These are phyloP conservation scores for Siniperca knerii DNA, from an alignment of 2,113 vertebrate genomes.

Conservation along the genomic window DNA sequence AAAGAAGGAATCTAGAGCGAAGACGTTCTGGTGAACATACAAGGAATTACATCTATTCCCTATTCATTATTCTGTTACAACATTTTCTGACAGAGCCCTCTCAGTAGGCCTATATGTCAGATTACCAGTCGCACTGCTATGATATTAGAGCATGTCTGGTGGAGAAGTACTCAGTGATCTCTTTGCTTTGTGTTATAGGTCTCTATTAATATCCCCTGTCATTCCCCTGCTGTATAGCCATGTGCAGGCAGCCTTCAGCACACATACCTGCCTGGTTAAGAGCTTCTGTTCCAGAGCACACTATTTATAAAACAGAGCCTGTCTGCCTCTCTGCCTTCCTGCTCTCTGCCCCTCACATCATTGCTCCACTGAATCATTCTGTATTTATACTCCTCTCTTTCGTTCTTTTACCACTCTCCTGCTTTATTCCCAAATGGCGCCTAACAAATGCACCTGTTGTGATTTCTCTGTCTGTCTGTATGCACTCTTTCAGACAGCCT, in stretches of 20 bases:
- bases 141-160: conserved; percentile 73
- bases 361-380: conserved; percentile 76
- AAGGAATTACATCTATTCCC: conserved; percentile 71
- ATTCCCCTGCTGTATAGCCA: conserved; percentile 61
- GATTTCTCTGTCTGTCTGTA: conserved; percentile 41
- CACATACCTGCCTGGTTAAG: conserved; percentile 82
- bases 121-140: conserved; percentile 56
- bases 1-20: conserved; percentile 54
- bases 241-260: conserved; percentile 71
- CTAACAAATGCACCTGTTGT: conserved; percentile 64
- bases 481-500: conserved; percentile 19
- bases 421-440: conserved; percentile 66
- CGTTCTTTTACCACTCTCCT: conserved; percentile 54
- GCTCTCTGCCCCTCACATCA: conserved; percentile 74
- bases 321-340: conserved; percentile 68
- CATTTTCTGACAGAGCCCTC: conserved; percentile 69
- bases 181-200: conserved; percentile 76
- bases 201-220: conserved; percentile 79
- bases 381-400: conserved; percentile 77
- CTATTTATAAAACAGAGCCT: conserved; percentile 82
- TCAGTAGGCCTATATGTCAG: conserved; percentile 55
- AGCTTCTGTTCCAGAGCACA: conserved; percentile 76
- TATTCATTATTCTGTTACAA: conserved; percentile 71
- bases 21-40: conserved; percentile 58
- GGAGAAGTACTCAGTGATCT: conserved; percentile 73